Evolutionary conservation across 2,888 invertebrate species (phyloP).

Genomic region (Tetheella fluctuosa): DNA sequence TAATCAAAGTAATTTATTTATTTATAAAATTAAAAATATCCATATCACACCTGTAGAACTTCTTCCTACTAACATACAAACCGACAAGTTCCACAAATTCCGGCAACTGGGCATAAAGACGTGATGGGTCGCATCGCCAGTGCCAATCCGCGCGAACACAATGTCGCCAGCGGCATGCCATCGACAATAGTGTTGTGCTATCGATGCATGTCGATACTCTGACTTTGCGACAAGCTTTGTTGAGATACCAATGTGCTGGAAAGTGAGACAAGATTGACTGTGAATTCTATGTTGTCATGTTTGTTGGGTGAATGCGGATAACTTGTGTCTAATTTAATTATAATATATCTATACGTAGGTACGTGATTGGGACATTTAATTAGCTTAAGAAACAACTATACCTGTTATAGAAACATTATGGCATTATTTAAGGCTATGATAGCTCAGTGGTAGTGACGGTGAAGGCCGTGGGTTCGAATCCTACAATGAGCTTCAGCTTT

Average conservation of each 20-base stretch:
- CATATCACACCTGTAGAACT: not conserved
- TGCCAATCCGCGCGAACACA: slow-evolving; percentile 21
- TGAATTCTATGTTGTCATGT: not conserved
- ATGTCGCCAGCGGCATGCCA: slow-evolving; percentile 11
- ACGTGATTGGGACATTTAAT: no score
- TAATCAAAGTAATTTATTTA: no score
- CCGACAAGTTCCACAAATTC: not conserved
- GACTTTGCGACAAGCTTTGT: slow-evolving; percentile 14
- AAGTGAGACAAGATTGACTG: not conserved
- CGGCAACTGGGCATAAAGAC: slow-evolving; percentile 15
- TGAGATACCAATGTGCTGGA: not conserved
- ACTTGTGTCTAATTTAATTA: not conserved
- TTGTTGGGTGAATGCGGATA: not conserved
- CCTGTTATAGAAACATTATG: no score
- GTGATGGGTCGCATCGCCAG: slow-evolving; percentile 21
- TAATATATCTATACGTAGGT: not conserved
- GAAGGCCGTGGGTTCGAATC: no score
- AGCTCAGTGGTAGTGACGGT: no score
- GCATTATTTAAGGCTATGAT: no score
- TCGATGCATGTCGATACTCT: slow-evolving; percentile 13
- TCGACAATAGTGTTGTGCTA: slow-evolving; percentile 14
- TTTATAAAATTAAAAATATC: no score
- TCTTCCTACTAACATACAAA: not conserved
- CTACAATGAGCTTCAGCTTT: no score
- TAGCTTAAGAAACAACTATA: no score